A percentile compares a stretch with the other conserved stretches of the same genome.
phyloP scores from a whole-genome alignment of 2,888 invertebrate species.

The Eupithecia dodoneata region DNA sequence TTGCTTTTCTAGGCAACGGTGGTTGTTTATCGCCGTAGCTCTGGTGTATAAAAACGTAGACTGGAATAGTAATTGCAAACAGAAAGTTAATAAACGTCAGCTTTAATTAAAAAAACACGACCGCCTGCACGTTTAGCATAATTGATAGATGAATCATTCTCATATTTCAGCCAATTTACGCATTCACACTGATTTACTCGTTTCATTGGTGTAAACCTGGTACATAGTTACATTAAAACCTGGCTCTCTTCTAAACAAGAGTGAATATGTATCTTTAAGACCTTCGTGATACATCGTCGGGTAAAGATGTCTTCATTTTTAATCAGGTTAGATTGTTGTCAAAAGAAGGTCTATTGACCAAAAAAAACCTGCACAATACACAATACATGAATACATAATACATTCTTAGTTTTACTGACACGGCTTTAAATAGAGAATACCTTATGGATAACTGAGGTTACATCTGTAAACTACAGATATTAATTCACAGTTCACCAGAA shows the following conservation, averaged over 20 bases:
- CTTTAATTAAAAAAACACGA: neutral
- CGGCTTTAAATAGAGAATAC: neutral
- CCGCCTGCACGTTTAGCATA: neutral
- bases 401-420: too few species aligned
- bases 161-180: neutral
- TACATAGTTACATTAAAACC: too few species aligned
- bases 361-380: neutral
- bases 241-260: too few species aligned
- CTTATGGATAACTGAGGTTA: neutral
- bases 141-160: neutral
- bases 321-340: too few species aligned
- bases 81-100: neutral
- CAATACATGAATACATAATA: too few species aligned
- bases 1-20: conserved; percentile 5
- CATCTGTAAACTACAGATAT: neutral
- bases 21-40: neutral
- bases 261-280: too few species aligned
- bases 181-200: neutral
- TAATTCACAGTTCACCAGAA: neutral
- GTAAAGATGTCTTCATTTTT: too few species aligned
- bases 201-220: neutral
- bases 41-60: neutral
- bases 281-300: too few species aligned
- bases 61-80: neutral
- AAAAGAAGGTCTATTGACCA: too few species aligned